A percentile compares a stretch with the other conserved stretches of the same genome.
Conservation (phyloP, 2,113 vertebrate species). For the Melospiza melodia region DNA sequence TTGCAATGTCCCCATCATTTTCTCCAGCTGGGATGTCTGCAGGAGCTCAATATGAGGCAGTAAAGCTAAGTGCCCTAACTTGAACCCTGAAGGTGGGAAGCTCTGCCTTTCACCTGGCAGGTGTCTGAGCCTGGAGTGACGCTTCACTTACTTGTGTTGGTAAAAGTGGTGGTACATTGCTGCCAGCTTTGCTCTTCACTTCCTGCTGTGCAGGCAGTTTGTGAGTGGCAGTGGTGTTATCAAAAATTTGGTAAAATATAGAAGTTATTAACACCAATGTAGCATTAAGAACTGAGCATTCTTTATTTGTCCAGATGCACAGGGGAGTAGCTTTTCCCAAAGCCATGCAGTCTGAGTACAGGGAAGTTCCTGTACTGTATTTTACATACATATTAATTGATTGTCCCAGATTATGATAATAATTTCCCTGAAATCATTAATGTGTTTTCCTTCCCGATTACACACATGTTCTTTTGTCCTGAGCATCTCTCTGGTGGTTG, state of each 20-base stretch:
- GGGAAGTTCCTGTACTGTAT: not conserved
- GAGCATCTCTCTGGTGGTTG: not conserved
- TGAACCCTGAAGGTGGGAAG: not conserved
- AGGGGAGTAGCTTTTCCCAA: not conserved
- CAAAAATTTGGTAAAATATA: not conserved
- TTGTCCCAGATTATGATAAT: not conserved
- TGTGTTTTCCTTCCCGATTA: not conserved
- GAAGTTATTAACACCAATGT: not conserved
- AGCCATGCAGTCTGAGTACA: not conserved
- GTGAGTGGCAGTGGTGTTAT: accelerated
- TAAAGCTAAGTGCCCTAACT: not conserved
- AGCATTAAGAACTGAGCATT: not conserved
- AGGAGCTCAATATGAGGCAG: not conserved
- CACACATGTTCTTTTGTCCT: not conserved
- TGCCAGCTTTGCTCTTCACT: not conserved
- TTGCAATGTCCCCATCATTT: not conserved
- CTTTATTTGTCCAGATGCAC: not conserved
- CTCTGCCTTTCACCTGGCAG: not conserved
- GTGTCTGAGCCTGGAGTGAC: not conserved
- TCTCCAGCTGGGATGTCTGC: not conserved
- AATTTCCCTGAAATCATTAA: not conserved
- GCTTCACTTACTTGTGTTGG: not conserved
- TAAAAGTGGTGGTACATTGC: not conserved
- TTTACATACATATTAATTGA: not conserved
- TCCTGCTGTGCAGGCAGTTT: not conserved